Conservation (phyloP, 2,113 vertebrate species). For the Tragelaphus buxtoni region DNA sequence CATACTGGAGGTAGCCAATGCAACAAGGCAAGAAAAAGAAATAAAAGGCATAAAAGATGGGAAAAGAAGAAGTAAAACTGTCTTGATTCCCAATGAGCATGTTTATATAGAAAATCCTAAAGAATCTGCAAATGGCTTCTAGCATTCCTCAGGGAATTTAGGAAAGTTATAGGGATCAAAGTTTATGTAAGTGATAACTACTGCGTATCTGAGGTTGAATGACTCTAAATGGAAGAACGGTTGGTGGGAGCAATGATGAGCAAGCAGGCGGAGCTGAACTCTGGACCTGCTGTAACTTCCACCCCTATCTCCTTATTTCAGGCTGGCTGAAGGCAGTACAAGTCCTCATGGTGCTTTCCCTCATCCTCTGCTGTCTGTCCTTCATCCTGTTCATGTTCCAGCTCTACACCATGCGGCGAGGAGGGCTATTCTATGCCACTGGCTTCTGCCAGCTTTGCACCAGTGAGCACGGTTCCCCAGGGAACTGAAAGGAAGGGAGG, state of each 20-base stretch:
- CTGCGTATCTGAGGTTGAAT: background rate
- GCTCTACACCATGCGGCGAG: slow-evolving; percentile 90
- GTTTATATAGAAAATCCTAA: background rate
- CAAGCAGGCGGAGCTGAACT: background rate
- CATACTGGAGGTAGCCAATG: background rate
- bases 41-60: background rate
- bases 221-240: background rate
- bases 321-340: slow-evolving; percentile 91
- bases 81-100: background rate
- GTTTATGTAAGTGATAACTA: background rate
- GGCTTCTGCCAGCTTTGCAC: slow-evolving; percentile 90
- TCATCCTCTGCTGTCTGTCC: slow-evolving; percentile 89
- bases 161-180: background rate
- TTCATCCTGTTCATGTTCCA: slow-evolving; percentile 92
- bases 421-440: slow-evolving; percentile 92
- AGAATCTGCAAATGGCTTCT: background rate
- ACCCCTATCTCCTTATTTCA: background rate
- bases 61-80: background rate
- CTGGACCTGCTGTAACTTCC: background rate
- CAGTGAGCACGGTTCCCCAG: slow-evolving; percentile 75
- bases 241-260: too few species aligned
- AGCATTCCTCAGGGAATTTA: background rate
- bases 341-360: slow-evolving; percentile 90
- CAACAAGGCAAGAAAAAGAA: slow-evolving; percentile 24
- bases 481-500: background rate